phyloP scores from a whole-genome alignment of 2,888 invertebrate species.

The Mesoligia furuncula region DNA sequence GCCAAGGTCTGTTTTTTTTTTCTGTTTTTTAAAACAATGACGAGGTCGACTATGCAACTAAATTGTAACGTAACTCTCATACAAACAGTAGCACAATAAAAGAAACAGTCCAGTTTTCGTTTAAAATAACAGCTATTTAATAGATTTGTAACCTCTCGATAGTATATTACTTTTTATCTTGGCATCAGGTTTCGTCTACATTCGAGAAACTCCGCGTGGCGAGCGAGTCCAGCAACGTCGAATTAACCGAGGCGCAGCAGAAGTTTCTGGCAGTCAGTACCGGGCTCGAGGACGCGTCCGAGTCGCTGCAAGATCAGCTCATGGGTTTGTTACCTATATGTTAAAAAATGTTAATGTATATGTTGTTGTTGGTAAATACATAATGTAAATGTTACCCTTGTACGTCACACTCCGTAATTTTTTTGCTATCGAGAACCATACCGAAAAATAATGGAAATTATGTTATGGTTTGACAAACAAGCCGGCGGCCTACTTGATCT shows the following conservation, averaged over 20 bases:
- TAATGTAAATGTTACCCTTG: neutral
- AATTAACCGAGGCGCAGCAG: conserved; percentile 93
- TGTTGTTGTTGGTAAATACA: neutral
- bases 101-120: neutral
- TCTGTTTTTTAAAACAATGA: neutral
- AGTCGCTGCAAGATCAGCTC: conserved; percentile 96
- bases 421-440: neutral
- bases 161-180: neutral
- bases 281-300: conserved; percentile 95
- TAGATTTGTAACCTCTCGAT: neutral
- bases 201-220: conserved; percentile 93
- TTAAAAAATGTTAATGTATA: neutral
- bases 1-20: too few species aligned
- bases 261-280: conserved; percentile 95
- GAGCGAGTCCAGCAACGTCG: conserved; percentile 92
- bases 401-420: neutral
- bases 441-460: too few species aligned
- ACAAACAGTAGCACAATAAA: neutral
- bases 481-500: too few species aligned
- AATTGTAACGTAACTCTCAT: neutral
- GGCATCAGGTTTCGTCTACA: conserved; percentile 88
- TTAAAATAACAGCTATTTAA: neutral
- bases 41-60: neutral
- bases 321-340: conserved; percentile 90
- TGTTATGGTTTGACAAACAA: too few species aligned